Evolutionary conservation across 2,113 vertebrate genomes (phyloP), one percentile per base, ranked within the genome.

Genomic region (Protobothrops flavoviridis): DNA sequence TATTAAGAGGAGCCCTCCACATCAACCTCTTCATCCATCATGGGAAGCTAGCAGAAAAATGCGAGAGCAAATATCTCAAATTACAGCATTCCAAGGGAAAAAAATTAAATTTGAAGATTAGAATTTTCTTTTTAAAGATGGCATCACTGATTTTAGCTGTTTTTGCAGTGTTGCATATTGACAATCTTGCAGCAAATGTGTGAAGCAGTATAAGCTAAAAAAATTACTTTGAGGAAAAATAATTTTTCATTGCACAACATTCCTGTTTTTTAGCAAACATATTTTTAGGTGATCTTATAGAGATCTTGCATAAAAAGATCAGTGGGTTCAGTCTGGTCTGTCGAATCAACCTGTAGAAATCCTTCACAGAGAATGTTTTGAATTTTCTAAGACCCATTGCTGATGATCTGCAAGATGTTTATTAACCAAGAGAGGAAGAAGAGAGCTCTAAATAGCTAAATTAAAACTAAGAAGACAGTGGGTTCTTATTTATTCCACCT

Each of bases 11-110:
- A 94, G 96, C n/a, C 91, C 74, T 52, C 90, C 93, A 61, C 96
- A 98, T 24, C 97, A 98, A 81, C 96, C 98, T 12, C 98, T 99
- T 96, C 99, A 99, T 97, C 99, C 99, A 3, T 99, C 99, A 0
- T 99, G 99, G 99, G 99, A 99, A 97, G 99, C 99, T 69, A 99
- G 99, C 96, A 98, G 95, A 94, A 99, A 97, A 93, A 98, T 98
- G 88, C 99, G 98, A 94, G 98, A 99, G 90, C 98, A 99, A 92
- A 97, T 98, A 33, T 98, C 98, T 95, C 98, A 99, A 94, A 98
- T 99, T 94, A 93, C 98, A 96, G 98, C 97, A 86, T 99, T 99
- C 97, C 98, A 99, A 92, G 99, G 99, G 53, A 99, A 99, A 94
- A 99, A 98, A 97, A 99, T 99, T 90, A 99, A 97, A 96, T 99